phyloP scores from a whole-genome alignment of 2,888 invertebrate genomes.

The Amphipyra berbera region DNA sequence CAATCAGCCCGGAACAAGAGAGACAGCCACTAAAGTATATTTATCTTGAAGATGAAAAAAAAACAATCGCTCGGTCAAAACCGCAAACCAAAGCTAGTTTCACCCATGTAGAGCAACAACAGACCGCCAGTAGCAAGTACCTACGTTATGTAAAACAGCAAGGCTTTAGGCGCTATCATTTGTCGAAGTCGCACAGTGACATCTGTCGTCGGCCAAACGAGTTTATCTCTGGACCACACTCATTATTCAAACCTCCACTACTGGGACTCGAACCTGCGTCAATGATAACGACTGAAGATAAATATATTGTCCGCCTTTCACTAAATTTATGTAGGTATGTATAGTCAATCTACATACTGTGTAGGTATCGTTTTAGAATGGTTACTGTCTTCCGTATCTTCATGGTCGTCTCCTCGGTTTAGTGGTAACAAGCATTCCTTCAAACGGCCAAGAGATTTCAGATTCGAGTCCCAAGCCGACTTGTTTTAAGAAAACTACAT shows the following conservation, averaged over 20 bases:
- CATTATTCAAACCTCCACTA: constrained; percentile 78
- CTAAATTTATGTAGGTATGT: constrained; percentile 55
- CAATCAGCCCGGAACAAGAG: no score
- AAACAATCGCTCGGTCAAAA: constrained; percentile 14
- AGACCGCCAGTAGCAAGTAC: constrained; percentile 48
- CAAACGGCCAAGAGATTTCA: no score
- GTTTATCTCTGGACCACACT: constrained; percentile 76
- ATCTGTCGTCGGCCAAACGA: constrained; percentile 79
- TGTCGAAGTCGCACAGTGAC: constrained; percentile 77
- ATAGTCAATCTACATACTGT: constrained; percentile 34
- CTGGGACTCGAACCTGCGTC: constrained; percentile 69
- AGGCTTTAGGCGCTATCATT: constrained; percentile 76
- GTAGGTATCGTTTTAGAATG: constrained; percentile 42
- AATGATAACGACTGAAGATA: constrained; percentile 64
- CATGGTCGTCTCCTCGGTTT: constrained; percentile 41
- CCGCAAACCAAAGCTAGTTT: constrained; percentile 18
- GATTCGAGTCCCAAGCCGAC: no score
- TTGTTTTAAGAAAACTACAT: no score
- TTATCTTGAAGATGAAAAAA: constrained; percentile 4
- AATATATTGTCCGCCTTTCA: constrained; percentile 65
- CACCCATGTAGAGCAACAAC: constrained; percentile 30
- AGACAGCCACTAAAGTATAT: no score
- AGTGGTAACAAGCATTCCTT: not conserved
- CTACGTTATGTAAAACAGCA: constrained; percentile 60
- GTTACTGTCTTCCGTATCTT: constrained; percentile 49